Evolutionary conservation across 2,113 vertebrate species (phyloP).

Genomic region (Microcebus jonahi): DNA sequence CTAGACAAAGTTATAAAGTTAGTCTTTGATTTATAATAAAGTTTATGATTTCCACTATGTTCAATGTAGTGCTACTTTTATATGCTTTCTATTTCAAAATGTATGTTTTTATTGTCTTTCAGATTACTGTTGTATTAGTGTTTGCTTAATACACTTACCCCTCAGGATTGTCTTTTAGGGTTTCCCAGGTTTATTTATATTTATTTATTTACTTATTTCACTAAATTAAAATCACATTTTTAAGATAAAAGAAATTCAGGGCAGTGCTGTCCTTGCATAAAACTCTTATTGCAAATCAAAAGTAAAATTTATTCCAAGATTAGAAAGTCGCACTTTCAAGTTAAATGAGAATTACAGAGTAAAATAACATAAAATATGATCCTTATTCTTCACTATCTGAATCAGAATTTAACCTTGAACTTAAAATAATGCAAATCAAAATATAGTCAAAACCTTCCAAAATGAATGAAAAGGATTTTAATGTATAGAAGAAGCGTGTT

Average conservation of each 20-base stretch:
- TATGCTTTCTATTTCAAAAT: neutral
- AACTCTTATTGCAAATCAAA: neutral
- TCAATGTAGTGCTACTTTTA: neutral
- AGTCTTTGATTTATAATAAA: conserved; percentile 43
- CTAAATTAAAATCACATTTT: neutral
- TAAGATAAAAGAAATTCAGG: neutral
- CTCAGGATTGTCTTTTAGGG: neutral
- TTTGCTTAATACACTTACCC: neutral
- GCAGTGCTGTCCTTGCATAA: neutral
- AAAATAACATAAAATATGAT: conserved; percentile 38
- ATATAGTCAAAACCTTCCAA: neutral
- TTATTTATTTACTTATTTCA: neutral
- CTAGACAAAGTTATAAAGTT: conserved; percentile 41
- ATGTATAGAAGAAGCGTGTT: neutral
- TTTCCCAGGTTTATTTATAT: neutral
- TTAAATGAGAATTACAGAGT: conserved; percentile 23
- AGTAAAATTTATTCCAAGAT: neutral
- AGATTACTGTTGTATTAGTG: neutral
- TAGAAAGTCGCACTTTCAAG: neutral
- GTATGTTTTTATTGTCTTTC: neutral
- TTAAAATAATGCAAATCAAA: conserved; percentile 1
- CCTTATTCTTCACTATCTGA: neutral
- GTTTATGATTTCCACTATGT: neutral
- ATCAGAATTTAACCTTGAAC: conserved; percentile 51
- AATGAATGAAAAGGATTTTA: neutral